Evolutionary conservation across 2,797 vertebrate species (phyloP), one percentile per base, ranked within the genome.

Genomic region (Tadarida brasiliensis): DNA sequence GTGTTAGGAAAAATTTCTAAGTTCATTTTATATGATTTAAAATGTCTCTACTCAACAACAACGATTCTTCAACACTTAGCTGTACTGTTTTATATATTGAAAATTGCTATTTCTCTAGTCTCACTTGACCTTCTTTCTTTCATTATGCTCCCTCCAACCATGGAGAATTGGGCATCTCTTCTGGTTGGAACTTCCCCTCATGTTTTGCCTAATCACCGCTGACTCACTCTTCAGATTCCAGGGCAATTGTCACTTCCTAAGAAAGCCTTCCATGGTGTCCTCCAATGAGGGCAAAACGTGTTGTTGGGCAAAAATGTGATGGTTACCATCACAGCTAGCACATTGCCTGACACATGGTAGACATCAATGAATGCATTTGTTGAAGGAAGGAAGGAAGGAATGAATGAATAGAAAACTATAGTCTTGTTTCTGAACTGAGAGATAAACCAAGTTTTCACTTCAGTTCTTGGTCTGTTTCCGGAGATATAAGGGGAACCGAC

Each of bases 51-150:
- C 33, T 86, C 54, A 59, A 82, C 57, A 90, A 51, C 89, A 57
- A 44, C 88, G 26, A 74, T 70, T 87, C 57, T 33, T 71, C 15
- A 57, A 5, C 5, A n/a, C 22, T 90, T 84, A 47, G 22, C 16
- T 76, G 2, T n/a, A n/a, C 35, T n/a, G 11, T 83, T 94, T 80
- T 47, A 54, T 30, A 57, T 15, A 56, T 24, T 49, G 17, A 76
- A 82, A 92, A 11, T 12, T 70, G 33, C 30, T 49, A 10, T 65
- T 44, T 83, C 47, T 44, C 47, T 54, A 57, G 7, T 54, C 22
- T 91, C n/a, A 56, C 17, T 73, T 65, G 54, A 16, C 35, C 26
- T 30, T 95, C 68, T 87, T 30, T 35, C 28, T 94, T 91, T 57
- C 7, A 7, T 49, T 11, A 28, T 51, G 10, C 16, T 77, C 11